A percentile compares a stretch with the other conserved stretches of the same genome.
These are phyloP conservation scores for Lepidostoma basale DNA, from an alignment of 1,140 invertebrate genomes.

Conservation along the genomic window DNA sequence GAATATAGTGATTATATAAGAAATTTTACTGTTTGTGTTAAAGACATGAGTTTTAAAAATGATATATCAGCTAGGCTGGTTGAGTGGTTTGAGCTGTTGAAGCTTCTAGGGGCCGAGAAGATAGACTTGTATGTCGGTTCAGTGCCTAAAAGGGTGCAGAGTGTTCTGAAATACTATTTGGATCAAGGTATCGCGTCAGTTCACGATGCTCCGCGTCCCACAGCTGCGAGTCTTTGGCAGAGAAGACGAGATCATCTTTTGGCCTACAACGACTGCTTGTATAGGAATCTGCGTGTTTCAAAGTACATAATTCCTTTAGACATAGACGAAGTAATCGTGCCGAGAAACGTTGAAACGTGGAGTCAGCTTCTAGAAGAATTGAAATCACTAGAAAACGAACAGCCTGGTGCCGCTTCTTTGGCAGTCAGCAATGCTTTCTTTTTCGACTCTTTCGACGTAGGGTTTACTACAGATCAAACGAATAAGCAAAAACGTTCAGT, in stretches of 20 bases:
- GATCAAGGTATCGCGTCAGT: conserved; percentile 61
- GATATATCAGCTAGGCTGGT: conserved; percentile 67
- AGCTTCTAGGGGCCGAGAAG: conserved; percentile 68
- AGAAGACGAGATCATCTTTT: conserved; percentile 73
- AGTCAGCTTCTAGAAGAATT: conserved; percentile 56
- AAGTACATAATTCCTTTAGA: conserved; percentile 72
- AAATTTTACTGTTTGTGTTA: conserved; percentile 72
- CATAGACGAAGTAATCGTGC: conserved; percentile 74
- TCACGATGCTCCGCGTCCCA: conserved; percentile 60
- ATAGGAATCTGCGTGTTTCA: conserved; percentile 68
- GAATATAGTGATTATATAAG: conserved; percentile 44
- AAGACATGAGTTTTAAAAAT: conserved; percentile 69
- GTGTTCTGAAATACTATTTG: conserved; percentile 64
- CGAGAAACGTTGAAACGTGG: conserved; percentile 65
- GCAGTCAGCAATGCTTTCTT: conserved; percentile 71
- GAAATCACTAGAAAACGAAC: conserved; percentile 54
- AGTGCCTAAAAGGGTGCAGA: conserved; percentile 61
- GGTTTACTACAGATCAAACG: neutral
- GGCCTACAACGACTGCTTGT: conserved; percentile 78
- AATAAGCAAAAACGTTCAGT: neutral
- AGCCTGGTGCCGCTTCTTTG: conserved; percentile 62
- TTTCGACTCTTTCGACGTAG: conserved; percentile 56
- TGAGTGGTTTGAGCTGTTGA: conserved; percentile 73
- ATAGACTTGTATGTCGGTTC: conserved; percentile 70
- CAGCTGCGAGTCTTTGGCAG: conserved; percentile 67